These are phyloP conservation scores for Beris chalybata DNA, from an alignment of 2,888 invertebrate genomes.

Conservation along the genomic window DNA sequence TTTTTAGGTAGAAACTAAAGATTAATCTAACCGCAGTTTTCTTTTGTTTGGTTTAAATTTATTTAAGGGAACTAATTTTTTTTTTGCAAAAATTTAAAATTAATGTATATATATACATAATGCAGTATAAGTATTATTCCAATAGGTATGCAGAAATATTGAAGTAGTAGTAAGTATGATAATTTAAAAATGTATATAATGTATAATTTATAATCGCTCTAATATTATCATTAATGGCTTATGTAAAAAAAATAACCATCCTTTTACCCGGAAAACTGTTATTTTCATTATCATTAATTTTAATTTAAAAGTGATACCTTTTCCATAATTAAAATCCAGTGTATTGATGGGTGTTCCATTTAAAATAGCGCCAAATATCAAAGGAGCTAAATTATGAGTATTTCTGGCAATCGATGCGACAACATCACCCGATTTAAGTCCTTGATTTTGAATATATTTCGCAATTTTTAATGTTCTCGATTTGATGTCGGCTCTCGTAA, in stretches of 20 bases:
- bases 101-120: no score
- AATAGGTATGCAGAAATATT: no score
- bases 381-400: conserved; percentile 48
- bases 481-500: not conserved
- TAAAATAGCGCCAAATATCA: conserved; percentile 49
- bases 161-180: no score
- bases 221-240: no score
- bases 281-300: conserved; percentile 1
- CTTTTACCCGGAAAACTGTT: not conserved
- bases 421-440: conserved; percentile 45
- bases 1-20: no score
- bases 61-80: no score
- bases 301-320: conserved; percentile 40
- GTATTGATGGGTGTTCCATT: conserved; percentile 51
- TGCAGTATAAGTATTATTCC: no score
- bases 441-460: not conserved
- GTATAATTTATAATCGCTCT: no score
- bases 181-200: no score
- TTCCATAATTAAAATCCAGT: conserved; percentile 48
- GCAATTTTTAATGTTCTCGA: not conserved
- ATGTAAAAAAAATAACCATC: not conserved
- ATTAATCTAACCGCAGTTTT: no score
- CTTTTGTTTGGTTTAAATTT: no score
- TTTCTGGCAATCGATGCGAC: conserved; percentile 50
- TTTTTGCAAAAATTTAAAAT: no score